Base-by-base conservation (phyloP, 2,113 vertebrate genomes). In the Dipodomys ordii region DNA sequence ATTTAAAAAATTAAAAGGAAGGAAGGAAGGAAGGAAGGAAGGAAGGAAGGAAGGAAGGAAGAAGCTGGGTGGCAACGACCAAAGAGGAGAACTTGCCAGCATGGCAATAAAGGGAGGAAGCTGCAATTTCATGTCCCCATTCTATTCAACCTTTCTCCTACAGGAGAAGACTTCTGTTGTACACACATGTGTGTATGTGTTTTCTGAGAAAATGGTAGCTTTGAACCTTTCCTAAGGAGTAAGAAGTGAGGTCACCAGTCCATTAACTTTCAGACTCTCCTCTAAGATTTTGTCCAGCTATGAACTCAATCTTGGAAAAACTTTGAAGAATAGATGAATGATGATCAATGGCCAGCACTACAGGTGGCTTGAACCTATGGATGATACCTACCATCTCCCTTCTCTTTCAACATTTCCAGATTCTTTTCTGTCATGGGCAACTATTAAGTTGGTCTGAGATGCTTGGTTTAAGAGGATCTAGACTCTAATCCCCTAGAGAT, bases 301-400 rank as follows among this genome's bases (percentile, higher is more conserved):
- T 65, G 60, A 80, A 77, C 6, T 62, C 60, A 49, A 49, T 49
- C 25, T 67, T 65, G 7, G 6, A 25, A 39, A 39, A 13, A 53
- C 6, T 22, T 65, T 74, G 8, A 46, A 79, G 72, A 23, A 0
- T 9, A 16, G 4, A 22, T 16, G 28, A 27, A 62, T 68, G 13
- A 30, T n/a, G 9, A 19, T 39, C 8, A 64, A 46, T 15, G 27
- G 2, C 23, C 0, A 35, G 25, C 2, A 11, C 2, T 7, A 1
- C 4, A 78, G 64, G 46, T 83, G 39, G n/a, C 3, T 12, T 32
- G 25, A 57, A 46, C 7, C 28, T 72, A 6, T 2, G 27, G 4
- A 2, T 82, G 76, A 73, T 25, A 16, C 10, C 35, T 3, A 6
- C 67, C n/a, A 27, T 69, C 49, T 83, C 16, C 18, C 7, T 62